Evolutionary conservation across 2,113 vertebrate species (phyloP).

Genomic region (Cyanoramphus novaezelandiae): DNA sequence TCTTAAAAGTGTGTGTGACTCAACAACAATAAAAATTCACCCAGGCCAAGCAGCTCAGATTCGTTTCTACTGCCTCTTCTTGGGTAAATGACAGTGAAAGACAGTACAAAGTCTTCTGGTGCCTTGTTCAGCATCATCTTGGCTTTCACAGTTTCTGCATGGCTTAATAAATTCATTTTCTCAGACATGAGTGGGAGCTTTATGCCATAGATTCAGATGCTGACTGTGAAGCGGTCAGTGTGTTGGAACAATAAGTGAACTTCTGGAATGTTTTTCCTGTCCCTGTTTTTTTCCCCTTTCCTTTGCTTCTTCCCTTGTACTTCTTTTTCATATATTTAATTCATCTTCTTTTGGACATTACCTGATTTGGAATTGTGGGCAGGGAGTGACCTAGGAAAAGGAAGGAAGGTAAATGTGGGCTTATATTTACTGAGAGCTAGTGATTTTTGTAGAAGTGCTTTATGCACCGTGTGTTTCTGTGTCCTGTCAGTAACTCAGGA

Average conservation of each 20-base stretch:
- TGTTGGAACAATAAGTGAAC: neutral
- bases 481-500: neutral
- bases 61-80: neutral
- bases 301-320: neutral
- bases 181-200: neutral
- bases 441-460: neutral
- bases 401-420: neutral
- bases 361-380: neutral
- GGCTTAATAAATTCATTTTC: conserved; percentile 44
- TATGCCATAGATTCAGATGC: neutral
- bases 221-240: neutral
- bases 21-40: neutral
- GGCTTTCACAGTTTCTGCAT: neutral
- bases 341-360: neutral
- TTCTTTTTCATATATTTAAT: neutral
- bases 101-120: neutral
- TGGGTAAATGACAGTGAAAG: neutral
- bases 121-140: neutral
- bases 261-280: neutral
- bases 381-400: neutral
- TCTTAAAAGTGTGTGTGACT: rapidly evolving
- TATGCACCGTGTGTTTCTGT: neutral
- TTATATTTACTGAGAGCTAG: neutral
- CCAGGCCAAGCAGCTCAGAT: neutral
- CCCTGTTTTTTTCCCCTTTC: neutral